Evolutionary conservation across 2,888 invertebrate genomes (phyloP).

Genomic region (Xanthorhoe designata): DNA sequence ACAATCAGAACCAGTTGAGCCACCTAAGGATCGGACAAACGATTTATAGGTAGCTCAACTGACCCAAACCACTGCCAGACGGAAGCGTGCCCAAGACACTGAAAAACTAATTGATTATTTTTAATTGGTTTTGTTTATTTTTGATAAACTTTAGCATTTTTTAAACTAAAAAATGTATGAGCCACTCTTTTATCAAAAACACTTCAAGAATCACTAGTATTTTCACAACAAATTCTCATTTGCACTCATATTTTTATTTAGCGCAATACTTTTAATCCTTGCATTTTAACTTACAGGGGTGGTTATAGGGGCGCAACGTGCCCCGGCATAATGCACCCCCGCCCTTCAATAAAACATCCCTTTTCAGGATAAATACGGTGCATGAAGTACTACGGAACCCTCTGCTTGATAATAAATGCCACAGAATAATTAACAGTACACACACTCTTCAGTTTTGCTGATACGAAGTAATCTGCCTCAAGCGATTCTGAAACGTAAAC

Average conservation of each 20-base stretch:
- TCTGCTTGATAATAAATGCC: conserved; percentile 30
- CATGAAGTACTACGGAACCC: conserved; percentile 39
- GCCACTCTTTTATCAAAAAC: not conserved
- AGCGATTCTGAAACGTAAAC: not conserved
- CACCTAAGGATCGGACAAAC: too few species aligned
- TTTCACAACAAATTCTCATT: conserved; percentile 4
- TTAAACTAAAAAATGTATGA: too few species aligned
- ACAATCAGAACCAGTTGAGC: too few species aligned
- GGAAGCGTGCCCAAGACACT: too few species aligned
- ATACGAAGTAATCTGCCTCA: not conserved
- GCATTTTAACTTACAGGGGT: conserved; percentile 53
- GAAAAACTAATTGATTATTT: too few species aligned
- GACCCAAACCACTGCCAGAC: too few species aligned
- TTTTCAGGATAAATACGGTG: conserved; percentile 51
- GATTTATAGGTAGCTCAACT: too few species aligned
- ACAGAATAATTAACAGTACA: conserved; percentile 19
- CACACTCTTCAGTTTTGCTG: not conserved
- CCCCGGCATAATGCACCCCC: conserved; percentile 55
- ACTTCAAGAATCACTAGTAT: not conserved
- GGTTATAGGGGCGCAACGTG: conserved; percentile 50
- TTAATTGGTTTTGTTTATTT: too few species aligned
- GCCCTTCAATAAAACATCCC: conserved; percentile 55
- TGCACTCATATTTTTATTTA: conserved; percentile 24
- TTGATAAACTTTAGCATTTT: too few species aligned
- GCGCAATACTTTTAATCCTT: conserved; percentile 51